Percentiles rank a stretch among this genome's conserved stretches.
Evolutionary conservation across 2,113 vertebrate species (phyloP).

Genomic region (Marmota monax): DNA sequence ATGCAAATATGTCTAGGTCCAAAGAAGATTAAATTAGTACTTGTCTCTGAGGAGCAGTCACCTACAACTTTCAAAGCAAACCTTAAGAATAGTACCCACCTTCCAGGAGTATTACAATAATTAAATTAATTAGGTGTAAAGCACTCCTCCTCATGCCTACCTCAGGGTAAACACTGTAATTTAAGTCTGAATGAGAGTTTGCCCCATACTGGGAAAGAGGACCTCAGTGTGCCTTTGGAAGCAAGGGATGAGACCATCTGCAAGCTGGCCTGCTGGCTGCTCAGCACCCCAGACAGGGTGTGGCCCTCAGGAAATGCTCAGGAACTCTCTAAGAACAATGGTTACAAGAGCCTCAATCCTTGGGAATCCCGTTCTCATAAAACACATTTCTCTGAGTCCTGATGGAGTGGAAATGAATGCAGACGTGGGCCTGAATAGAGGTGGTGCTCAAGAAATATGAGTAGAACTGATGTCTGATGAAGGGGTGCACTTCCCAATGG

Average conservation of each 20-base stretch:
- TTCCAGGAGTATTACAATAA: fast-evolving
- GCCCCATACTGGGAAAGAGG: fast-evolving
- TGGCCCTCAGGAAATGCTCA: not conserved
- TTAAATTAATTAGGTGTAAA: not conserved
- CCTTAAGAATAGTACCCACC: not conserved
- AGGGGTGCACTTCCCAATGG: not conserved
- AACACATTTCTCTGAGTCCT: not conserved
- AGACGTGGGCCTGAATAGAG: fast-evolving
- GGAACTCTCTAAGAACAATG: not conserved
- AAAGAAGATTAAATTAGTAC: not conserved
- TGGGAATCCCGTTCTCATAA: not conserved
- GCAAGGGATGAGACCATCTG: too few species aligned
- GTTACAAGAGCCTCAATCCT: too few species aligned
- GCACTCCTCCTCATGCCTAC: not conserved
- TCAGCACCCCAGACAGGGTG: too few species aligned
- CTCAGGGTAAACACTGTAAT: fast-evolving
- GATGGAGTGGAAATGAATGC: too few species aligned
- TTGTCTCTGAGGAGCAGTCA: not conserved
- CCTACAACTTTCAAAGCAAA: not conserved
- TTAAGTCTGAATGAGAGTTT: not conserved
- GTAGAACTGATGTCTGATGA: not conserved
- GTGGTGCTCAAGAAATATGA: not conserved
- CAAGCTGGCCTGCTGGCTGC: not conserved
- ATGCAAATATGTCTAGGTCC: not conserved
- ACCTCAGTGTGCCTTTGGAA: not conserved